These are phyloP conservation scores for Boulengeromyrus knoepffleri DNA, from an alignment of 2,113 vertebrate genomes.

Conservation along the genomic window DNA sequence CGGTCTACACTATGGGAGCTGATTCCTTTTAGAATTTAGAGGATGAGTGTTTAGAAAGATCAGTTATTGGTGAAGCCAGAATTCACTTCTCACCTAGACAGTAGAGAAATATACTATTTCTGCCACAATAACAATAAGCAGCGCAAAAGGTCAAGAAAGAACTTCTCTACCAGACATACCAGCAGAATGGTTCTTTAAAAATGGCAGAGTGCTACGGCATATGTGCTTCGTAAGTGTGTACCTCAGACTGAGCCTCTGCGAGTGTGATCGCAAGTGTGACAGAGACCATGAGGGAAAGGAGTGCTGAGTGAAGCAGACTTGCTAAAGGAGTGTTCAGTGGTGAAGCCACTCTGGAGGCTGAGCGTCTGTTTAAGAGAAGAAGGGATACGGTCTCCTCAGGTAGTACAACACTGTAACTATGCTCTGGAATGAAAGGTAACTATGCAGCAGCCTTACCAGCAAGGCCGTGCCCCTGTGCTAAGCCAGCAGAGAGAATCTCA, in stretches of 20 bases:
- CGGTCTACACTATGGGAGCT: neutral
- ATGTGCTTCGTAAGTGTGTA: conserved; percentile 6
- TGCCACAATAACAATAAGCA: neutral
- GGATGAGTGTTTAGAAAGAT: neutral
- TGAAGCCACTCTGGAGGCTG: neutral
- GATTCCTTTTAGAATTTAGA: neutral
- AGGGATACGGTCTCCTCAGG: neutral
- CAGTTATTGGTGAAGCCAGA: neutral
- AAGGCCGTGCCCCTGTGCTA: neutral
- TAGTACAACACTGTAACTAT: neutral
- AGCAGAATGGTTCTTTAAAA: neutral
- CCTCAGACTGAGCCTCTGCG: neutral
- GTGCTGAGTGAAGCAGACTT: neutral
- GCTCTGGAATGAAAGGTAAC: neutral
- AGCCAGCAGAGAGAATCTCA: neutral
- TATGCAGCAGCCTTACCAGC: neutral
- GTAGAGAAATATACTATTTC: neutral
- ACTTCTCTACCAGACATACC: neutral
- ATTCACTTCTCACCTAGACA: neutral
- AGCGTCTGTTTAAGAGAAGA: neutral
- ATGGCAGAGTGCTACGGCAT: conserved; percentile 1
- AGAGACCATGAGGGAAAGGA: neutral
- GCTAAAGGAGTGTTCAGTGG: neutral
- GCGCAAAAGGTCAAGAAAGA: neutral
- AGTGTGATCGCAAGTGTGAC: neutral